phyloP scores from a whole-genome alignment of 2,888 invertebrate species.

The Tridacna crocea region DNA sequence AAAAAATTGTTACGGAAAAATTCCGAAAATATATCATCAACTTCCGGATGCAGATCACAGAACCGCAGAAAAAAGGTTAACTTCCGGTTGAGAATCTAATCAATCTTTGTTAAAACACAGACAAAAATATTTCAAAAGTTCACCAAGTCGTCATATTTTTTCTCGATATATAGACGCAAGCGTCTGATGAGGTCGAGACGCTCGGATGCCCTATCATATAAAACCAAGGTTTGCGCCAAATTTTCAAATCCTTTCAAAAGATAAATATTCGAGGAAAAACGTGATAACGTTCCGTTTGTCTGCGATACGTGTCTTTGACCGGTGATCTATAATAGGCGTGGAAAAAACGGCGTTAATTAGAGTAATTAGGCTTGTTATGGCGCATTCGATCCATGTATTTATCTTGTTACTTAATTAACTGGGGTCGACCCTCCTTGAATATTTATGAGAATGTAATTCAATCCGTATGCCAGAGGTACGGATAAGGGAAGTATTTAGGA shows the following conservation, averaged over 20 bases:
- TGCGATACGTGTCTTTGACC: slow-evolving; percentile 28
- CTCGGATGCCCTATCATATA: slow-evolving; percentile 1
- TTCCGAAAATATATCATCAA: neutral
- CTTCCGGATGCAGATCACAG: neutral
- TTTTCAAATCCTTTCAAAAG: slow-evolving; percentile 18
- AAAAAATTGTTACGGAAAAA: neutral
- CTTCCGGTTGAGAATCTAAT: neutral
- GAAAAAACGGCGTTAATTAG: slow-evolving; percentile 44
- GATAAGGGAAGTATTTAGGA: too few relatives aligned
- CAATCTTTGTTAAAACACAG: neutral
- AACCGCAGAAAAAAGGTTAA: neutral
- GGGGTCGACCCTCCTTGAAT: slow-evolving; percentile 48
- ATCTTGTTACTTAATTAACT: slow-evolving; percentile 55
- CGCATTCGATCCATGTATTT: slow-evolving; percentile 51
- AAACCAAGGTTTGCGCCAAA: neutral
- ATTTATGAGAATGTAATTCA: slow-evolving; percentile 40
- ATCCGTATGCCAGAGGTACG: neutral
- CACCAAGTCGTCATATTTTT: too few relatives aligned
- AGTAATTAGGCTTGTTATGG: slow-evolving; percentile 47
- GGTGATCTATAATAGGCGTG: slow-evolving; percentile 47
- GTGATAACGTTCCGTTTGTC: slow-evolving; percentile 8
- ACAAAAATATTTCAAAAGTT: neutral
- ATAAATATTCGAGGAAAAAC: slow-evolving; percentile 3
- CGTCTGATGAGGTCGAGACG: neutral
- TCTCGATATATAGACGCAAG: neutral